These are phyloP conservation scores for Mamestra configurata DNA, from an alignment of 1,140 invertebrate genomes.

Conservation along the genomic window DNA sequence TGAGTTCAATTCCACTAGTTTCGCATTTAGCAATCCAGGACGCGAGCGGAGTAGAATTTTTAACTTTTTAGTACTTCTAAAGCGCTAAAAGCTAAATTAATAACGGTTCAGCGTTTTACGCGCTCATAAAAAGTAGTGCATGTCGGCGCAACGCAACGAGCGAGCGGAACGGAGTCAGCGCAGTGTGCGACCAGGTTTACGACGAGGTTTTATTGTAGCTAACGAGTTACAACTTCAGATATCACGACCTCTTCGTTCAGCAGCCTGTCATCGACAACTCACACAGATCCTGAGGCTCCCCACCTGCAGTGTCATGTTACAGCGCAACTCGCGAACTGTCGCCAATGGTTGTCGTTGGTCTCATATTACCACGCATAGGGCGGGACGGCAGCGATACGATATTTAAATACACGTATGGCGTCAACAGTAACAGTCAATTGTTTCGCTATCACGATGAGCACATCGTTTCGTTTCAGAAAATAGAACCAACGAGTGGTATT, in stretches of 20 bases:
- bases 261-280: too few species aligned
- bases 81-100: neutral
- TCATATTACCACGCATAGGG: too few species aligned
- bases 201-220: too few species aligned
- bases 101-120: neutral
- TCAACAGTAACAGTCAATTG: neutral
- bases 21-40: neutral
- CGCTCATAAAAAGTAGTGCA: conserved; percentile 1
- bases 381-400: too few species aligned
- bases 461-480: neutral
- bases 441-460: neutral
- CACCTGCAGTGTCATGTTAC: too few species aligned
- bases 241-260: too few species aligned
- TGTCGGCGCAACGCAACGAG: neutral
- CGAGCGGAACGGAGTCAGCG: neutral
- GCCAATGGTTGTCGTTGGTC: too few species aligned
- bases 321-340: too few species aligned
- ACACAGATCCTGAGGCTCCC: too few species aligned
- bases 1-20: neutral
- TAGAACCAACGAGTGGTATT: neutral
- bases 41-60: neutral
- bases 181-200: too few species aligned
- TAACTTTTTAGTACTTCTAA: neutral
- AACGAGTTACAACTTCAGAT: too few species aligned
- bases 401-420: too few species aligned